Base-by-base conservation (phyloP, 2,797 vertebrate species). In the Diplodus puntazzo region DNA sequence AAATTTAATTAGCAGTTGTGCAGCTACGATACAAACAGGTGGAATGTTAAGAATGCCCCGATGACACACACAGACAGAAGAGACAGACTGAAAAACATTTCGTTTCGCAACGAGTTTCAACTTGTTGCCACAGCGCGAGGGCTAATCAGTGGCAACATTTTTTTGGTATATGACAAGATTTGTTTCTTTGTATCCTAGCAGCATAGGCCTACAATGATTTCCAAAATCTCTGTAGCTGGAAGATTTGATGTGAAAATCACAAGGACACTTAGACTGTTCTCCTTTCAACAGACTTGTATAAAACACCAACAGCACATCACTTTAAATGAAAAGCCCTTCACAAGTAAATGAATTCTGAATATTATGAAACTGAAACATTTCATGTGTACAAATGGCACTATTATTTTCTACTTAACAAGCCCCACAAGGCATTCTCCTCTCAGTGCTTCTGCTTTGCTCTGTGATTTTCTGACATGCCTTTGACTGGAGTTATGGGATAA, bases 1-100 rank as follows among this genome's bases (percentile, higher is more conserved):
- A 95, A 96, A 95, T 93, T 94, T 95, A 96, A 96, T 96, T 95
- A 96, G 94, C 92, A 92, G 92, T 94, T 92, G 90, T 95, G 94
- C 92, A 94, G 95, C 96, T 88, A 90, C 48, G 62, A 89, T 94
- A 94, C 92, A 91, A 94, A 92, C 94, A 96, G 95, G 94, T 97
- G 96, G 96, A 97, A 97, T 96, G 95, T 88, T 77, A 95, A 92
- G 95, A 97, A 96, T 96, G 95, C 88, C 30, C 70, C 81, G 90
- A 91, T 91, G 89, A 94, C 84, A 92, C 79, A 81, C 69, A 66
- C 67, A 74, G 42, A 57, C 68, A 73, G 48, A 74, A 34, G 43
- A 89, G 52, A 80, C 75, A 72, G 65, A 59, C 75, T 65, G 82
- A 93, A 93, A 94, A 95, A 93, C 88, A 92, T 92, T 95, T 95